A percentile compares a stretch with the other conserved stretches of the same genome.
Conservation (phyloP, 2,113 vertebrate species). For the Opisthocomus hoazin region DNA sequence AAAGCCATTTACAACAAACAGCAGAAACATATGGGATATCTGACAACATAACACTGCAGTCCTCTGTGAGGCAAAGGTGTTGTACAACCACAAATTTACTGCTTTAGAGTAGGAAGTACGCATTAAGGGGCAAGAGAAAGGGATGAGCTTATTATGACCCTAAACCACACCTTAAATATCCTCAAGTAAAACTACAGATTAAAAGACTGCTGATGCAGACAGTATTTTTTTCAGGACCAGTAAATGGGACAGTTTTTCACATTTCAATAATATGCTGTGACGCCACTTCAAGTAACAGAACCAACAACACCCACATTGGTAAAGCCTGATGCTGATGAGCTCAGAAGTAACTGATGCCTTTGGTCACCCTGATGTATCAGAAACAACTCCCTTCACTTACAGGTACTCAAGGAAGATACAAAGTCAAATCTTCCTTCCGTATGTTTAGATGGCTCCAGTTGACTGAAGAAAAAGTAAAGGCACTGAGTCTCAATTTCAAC, state of each 20-base stretch:
- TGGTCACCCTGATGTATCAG: background rate
- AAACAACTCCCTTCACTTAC: background rate
- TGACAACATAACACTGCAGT: background rate
- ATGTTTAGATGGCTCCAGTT: background rate
- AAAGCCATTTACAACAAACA: background rate
- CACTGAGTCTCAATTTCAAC: background rate
- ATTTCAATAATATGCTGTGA: background rate
- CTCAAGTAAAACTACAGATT: background rate
- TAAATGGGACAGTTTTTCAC: background rate
- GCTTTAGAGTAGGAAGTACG: background rate
- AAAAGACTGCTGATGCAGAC: background rate
- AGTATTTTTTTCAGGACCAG: background rate
- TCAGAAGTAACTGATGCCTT: background rate
- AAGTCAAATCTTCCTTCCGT: background rate
- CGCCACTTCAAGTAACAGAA: background rate
- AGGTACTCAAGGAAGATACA: background rate
- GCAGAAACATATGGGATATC: background rate
- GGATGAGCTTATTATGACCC: background rate
- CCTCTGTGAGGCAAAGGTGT: background rate
- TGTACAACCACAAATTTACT: background rate
- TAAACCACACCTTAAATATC: background rate
- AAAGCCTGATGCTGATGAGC: background rate
- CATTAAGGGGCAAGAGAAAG: background rate
- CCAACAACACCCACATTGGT: fast-evolving
- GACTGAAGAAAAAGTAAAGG: background rate